Evolutionary conservation across 2,797 vertebrate genomes (phyloP).

Genomic region (Anisognathus igniventris): DNA sequence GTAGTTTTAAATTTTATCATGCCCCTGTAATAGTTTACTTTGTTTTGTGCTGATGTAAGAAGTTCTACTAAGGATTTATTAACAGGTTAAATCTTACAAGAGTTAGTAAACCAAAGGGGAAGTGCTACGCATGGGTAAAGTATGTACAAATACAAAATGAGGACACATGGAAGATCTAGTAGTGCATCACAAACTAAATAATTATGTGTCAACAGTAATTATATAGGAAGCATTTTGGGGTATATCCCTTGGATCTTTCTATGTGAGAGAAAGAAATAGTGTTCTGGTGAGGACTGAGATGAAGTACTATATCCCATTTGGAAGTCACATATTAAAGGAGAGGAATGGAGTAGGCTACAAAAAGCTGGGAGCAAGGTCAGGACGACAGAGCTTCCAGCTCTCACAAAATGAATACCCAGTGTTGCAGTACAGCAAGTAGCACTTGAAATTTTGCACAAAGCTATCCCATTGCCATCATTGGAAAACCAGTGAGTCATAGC

Average conservation of each 20-base stretch:
- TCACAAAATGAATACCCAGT: not conserved
- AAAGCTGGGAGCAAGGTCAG: not conserved
- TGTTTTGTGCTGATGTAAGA: not conserved
- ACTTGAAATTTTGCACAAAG: not conserved
- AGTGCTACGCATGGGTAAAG: not conserved
- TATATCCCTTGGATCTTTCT: not conserved
- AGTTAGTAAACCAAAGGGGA: not conserved
- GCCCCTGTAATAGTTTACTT: not conserved
- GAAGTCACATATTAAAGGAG: not conserved
- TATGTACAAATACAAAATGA: not conserved
- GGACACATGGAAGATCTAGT: not conserved
- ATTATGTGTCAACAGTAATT: not conserved
- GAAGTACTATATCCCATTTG: not conserved
- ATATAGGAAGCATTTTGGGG: not conserved
- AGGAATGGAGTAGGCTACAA: not conserved
- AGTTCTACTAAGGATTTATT: not conserved
- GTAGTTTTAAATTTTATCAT: not conserved
- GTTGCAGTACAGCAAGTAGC: rapidly evolving
- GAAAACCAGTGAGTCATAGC: not conserved
- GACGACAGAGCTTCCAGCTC: not conserved
- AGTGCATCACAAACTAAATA: not conserved
- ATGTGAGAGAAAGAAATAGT: not conserved
- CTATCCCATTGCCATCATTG: not conserved
- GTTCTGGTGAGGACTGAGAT: not conserved
- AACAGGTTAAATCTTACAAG: not conserved